Percentiles rank a stretch among this genome's conserved stretches.
These are phyloP conservation scores for Cerceris ruficornis DNA, from an alignment of 2,888 invertebrate species.

Conservation along the genomic window DNA sequence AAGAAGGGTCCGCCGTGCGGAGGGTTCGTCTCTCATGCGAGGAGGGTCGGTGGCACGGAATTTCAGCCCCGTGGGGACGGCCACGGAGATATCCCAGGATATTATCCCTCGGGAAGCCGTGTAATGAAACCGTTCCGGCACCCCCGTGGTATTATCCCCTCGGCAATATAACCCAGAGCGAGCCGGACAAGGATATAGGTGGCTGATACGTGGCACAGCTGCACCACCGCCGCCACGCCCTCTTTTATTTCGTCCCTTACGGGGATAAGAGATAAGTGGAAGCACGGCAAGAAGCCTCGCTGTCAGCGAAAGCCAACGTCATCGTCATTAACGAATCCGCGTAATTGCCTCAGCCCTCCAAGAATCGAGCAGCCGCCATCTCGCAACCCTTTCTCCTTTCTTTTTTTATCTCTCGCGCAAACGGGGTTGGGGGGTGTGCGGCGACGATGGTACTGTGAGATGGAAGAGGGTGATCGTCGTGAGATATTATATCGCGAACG, in stretches of 20 bases:
- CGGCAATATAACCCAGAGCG: conserved; percentile 62
- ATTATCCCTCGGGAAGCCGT: conserved; percentile 78
- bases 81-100: conserved; percentile 73
- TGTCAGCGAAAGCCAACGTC: conserved; percentile 54
- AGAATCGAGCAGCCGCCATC: conserved; percentile 56
- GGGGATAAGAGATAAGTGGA: conserved; percentile 44
- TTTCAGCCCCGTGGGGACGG: conserved; percentile 75
- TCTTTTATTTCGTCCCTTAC: conserved; percentile 56
- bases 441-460: background rate
- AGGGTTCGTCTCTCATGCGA: conserved; percentile 55
- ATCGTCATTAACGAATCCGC: conserved; percentile 68
- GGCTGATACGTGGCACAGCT: conserved; percentile 63
- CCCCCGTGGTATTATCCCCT: conserved; percentile 75
- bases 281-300: conserved; percentile 44
- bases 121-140: conserved; percentile 81
- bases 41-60: conserved; percentile 73
- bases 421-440: background rate
- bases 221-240: conserved; percentile 60
- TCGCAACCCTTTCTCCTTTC: conserved; percentile 55
- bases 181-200: conserved; percentile 64
- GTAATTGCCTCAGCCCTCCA: conserved; percentile 71
- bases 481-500: background rate
- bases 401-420: background rate
- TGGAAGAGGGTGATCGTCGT: conserved; percentile 1
- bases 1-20: conserved; percentile 40